These are phyloP conservation scores for Caenorhabditis japonica DNA, from an alignment of 2,888 invertebrate species.

Conservation along the genomic window DNA sequence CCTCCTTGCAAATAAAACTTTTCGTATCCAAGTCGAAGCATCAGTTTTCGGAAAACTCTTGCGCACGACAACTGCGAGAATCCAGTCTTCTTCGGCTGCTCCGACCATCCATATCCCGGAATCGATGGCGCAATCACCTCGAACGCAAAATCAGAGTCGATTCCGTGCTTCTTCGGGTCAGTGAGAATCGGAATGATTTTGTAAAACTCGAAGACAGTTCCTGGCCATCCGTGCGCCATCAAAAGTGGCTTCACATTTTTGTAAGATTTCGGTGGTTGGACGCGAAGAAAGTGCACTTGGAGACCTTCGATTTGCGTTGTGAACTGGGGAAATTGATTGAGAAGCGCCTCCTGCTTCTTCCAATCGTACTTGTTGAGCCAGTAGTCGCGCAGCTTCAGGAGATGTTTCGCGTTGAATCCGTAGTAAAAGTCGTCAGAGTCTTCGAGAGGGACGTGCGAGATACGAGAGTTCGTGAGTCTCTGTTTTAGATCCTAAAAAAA, in stretches of 20 bases:
- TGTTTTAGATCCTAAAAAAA: constrained; percentile 64
- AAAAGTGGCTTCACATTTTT: constrained; percentile 81
- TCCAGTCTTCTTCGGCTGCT: constrained; percentile 81
- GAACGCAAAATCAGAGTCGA: constrained; percentile 73
- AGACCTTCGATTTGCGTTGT: constrained; percentile 85
- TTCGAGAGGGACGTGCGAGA: constrained; percentile 72
- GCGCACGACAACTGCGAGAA: constrained; percentile 76
- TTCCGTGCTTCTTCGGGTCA: constrained; percentile 80
- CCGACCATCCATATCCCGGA: constrained; percentile 81
- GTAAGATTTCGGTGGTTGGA: constrained; percentile 78
- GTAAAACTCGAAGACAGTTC: constrained; percentile 87
- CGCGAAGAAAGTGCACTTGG: constrained; percentile 84
- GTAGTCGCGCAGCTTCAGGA: constrained; percentile 81
- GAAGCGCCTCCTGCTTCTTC: constrained; percentile 82
- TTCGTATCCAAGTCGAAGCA: constrained; percentile 83
- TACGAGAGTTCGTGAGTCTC: constrained; percentile 79
- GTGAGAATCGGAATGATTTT: constrained; percentile 79
- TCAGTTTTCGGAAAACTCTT: constrained; percentile 82
- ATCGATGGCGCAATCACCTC: constrained; percentile 80
- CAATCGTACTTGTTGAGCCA: constrained; percentile 87
- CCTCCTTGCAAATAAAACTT: constrained; percentile 84
- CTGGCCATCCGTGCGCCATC: constrained; percentile 89
- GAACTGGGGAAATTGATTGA: constrained; percentile 86
- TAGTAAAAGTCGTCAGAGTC: constrained; percentile 83
- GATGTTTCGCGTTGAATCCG: constrained; percentile 84